Evolutionary conservation across 2,113 vertebrate genomes (phyloP).

Genomic region (Macrotis lagotis): DNA sequence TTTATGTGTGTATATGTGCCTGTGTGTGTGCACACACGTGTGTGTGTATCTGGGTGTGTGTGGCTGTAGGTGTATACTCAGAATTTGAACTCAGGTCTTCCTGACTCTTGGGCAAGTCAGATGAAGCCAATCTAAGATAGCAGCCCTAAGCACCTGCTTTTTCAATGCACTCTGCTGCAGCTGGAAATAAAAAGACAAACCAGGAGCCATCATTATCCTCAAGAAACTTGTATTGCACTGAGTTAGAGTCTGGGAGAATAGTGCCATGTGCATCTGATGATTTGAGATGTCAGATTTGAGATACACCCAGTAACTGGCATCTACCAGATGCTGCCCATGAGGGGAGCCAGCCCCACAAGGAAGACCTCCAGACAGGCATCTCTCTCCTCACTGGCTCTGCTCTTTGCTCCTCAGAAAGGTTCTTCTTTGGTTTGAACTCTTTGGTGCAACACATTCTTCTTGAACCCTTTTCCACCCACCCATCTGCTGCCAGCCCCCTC

Average conservation of each 20-base stretch:
- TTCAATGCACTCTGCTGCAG: neutral
- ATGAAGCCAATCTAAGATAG: neutral
- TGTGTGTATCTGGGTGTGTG: too few relatives aligned
- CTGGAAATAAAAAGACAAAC: neutral
- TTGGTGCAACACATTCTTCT: neutral
- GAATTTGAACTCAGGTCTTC: too few relatives aligned
- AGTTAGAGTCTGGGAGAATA: neutral
- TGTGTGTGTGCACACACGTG: neutral
- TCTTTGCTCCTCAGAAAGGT: neutral
- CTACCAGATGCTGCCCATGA: neutral
- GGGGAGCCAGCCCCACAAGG: neutral
- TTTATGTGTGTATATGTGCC: neutral
- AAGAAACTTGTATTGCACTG: neutral
- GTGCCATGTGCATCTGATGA: neutral
- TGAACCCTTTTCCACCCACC: neutral
- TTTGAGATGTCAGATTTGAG: neutral
- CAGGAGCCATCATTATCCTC: neutral
- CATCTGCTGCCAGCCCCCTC: neutral
- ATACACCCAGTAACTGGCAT: neutral
- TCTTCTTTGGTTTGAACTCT: too few relatives aligned
- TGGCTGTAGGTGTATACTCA: too few relatives aligned
- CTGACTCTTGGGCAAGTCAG: too few relatives aligned
- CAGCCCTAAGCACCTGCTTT: neutral
- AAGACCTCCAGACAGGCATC: neutral
- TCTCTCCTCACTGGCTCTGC: neutral